phyloP scores from a whole-genome alignment of 1,140 invertebrate genomes.

The Ladona fulva region DNA sequence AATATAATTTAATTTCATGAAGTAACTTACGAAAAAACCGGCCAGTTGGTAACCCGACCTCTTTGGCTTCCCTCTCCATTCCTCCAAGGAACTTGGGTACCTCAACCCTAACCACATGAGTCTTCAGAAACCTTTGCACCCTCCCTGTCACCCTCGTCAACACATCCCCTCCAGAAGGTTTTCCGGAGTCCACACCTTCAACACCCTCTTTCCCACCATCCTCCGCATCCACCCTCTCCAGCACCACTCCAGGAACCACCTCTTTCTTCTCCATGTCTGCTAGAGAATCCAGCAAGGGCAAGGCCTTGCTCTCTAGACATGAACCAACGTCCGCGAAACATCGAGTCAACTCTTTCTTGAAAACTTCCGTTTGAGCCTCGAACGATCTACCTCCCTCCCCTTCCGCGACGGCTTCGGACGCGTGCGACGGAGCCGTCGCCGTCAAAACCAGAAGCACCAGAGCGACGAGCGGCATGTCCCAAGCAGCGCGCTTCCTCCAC shows the following conservation, averaged over 20 bases:
- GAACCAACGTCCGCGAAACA: background rate
- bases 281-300: background rate
- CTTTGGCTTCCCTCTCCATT: background rate
- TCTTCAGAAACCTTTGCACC: background rate
- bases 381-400: background rate
- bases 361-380: too few relatives aligned
- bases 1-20: too few relatives aligned
- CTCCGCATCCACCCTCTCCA: constrained; percentile 7
- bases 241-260: background rate
- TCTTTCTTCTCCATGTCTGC: background rate
- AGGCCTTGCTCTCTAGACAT: background rate
- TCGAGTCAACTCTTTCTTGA: background rate
- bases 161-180: background rate
- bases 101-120: background rate
- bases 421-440: background rate
- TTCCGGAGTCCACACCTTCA: background rate
- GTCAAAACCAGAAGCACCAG: background rate
- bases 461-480: background rate
- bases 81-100: background rate
- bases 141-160: background rate
- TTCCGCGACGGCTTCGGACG: background rate
- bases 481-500: background rate
- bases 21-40: background rate
- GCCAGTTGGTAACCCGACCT: background rate
- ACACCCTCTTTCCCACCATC: background rate